Evolutionary conservation across 2,888 invertebrate species (phyloP), one percentile per base, ranked within the genome.

Genomic region (Drosophila bunnanda): DNA sequence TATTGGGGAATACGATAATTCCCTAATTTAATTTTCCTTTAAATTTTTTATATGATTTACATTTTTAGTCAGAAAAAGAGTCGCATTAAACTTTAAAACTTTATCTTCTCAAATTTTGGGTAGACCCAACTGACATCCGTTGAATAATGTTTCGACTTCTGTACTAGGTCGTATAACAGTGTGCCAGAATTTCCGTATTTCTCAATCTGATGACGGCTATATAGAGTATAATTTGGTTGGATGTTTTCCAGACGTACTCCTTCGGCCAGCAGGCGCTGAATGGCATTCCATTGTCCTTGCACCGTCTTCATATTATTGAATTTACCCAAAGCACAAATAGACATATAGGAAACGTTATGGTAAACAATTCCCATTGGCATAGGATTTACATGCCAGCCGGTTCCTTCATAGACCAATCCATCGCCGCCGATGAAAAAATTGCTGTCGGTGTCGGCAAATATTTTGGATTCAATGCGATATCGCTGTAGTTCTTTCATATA

Each of bases 381-480:
- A 6, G 32, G 25, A 2, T 13, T 13, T 2, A 57, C 15, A 50
- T 50, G 34, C 57, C 57, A 57, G 34, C 57, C 57, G 36, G 34
- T 34, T 25, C 57, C 57, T 15, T 57, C 57, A 28, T 57, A 57
- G 7, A 57, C 17, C 17, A 15, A 15, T 17, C 50, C 50, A 48
- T 57, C 57, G 17, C 50, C 57, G 28, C 57, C 50, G 4, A 57
- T 50, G 9, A 28, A 25, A 17, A 57, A 57, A 28, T 50, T 57
- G 2, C 13, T 25, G 15, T 50, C 50, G 8, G 36, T 57, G 25
- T 50, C 57, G 13, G 15, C 36, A 6, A 7, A 15, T 12, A 3
- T 2, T 2, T 8, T 4, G 5, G 44, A 46, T 6, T 46, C n/a
- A 17, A 36, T 36, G 36, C 34, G 48, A 9, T n/a, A 36, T 2